Evolutionary conservation across 2,888 invertebrate genomes (phyloP).

Genomic region (Hyposoter dolosus): DNA sequence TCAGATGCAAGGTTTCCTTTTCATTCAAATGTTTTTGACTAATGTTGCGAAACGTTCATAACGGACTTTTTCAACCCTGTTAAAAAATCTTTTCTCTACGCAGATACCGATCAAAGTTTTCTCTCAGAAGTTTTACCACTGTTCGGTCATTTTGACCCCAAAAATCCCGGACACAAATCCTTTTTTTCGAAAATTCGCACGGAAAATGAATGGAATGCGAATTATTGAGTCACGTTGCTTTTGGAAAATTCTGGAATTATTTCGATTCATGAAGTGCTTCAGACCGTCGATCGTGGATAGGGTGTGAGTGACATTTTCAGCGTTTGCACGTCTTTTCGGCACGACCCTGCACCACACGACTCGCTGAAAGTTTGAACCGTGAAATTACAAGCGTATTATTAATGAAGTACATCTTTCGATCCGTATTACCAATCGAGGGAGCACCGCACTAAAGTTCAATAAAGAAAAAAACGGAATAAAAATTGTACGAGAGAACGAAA

Average conservation of each 20-base stretch:
- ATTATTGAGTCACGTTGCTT: not conserved
- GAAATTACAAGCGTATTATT: constrained; percentile 60
- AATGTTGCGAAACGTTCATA: not conserved
- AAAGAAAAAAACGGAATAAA: constrained; percentile 14
- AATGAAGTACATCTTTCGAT: not conserved
- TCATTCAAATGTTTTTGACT: not conserved
- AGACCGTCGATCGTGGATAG: constrained; percentile 20
- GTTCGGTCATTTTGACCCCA: too few relatives aligned
- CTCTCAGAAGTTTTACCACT: too few relatives aligned
- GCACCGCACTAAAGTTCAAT: not conserved
- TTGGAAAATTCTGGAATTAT: not conserved
- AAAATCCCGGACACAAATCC: not conserved
- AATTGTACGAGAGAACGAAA: constrained; percentile 15
- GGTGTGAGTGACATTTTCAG: constrained; percentile 59
- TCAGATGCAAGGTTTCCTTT: not conserved
- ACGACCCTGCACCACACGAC: constrained; percentile 36
- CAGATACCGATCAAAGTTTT: too few relatives aligned
- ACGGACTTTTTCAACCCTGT: not conserved
- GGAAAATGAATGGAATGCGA: not conserved
- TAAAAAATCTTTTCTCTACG: too few relatives aligned
- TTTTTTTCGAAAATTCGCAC: not conserved
- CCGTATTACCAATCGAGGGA: constrained; percentile 9
- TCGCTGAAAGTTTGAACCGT: constrained; percentile 31
- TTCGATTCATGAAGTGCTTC: constrained; percentile 34
- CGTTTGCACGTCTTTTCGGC: constrained; percentile 19